phyloP scores from a whole-genome alignment of 1,140 invertebrate species.

The Gonioctena quinquepunctata region DNA sequence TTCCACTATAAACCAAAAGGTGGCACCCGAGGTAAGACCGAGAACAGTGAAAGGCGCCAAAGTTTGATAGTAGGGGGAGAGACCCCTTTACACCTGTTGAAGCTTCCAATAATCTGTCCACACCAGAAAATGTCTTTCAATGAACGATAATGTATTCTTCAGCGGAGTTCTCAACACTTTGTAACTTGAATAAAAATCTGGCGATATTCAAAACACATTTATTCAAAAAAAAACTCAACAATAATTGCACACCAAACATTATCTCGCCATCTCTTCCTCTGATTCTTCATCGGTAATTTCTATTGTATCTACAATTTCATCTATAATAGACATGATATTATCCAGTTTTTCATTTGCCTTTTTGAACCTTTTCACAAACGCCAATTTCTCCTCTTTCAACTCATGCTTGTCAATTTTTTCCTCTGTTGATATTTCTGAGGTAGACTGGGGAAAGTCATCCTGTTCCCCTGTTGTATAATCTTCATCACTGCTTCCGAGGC shows the following conservation, averaged over 20 bases:
- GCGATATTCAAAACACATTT: conserved; percentile 1
- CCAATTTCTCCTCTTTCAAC: conserved; percentile 31
- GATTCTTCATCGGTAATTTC: conserved; percentile 56
- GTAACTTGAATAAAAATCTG: neutral
- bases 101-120: no score
- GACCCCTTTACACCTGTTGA: no score
- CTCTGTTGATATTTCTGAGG: neutral
- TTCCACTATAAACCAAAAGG: no score
- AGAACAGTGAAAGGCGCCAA: no score
- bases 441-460: neutral
- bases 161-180: no score
- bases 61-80: no score
- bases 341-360: conserved; percentile 44
- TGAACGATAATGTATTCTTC: no score
- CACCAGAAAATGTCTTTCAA: no score
- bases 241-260: conserved; percentile 6
- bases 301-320: conserved; percentile 59
- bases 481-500: conserved; percentile 6
- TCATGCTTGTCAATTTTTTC: conserved; percentile 13
- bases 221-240: conserved; percentile 21
- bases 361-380: conserved; percentile 38
- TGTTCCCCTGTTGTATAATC: neutral
- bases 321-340: conserved; percentile 55
- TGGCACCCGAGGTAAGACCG: no score
- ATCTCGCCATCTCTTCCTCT: conserved; percentile 7